Evolutionary conservation across 2,888 invertebrate genomes (phyloP), one percentile per base, ranked within the genome.

Genomic region (Ypsolopha sequella): DNA sequence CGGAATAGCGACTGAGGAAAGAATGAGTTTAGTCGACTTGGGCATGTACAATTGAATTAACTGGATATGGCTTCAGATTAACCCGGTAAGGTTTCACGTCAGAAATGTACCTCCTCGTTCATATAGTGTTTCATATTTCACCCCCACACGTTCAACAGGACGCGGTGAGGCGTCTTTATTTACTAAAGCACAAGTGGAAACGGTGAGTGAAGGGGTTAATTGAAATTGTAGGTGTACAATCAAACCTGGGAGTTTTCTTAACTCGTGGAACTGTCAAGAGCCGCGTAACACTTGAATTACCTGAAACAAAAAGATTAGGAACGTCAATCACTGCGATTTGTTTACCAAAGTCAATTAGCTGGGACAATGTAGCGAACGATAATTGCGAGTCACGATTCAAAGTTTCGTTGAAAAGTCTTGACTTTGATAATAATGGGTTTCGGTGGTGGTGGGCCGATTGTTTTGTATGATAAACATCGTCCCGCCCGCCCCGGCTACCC

Each of bases 401-500:
- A 84, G 77, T 82, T 76, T 66, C 70, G 74, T 70, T 76, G 76
- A 77, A 78, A 70, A 79, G 74, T 76, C 81, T 81, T 75, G 80
- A 80, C 76, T 82, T 75, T 75, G 79, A 80, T 79, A 82, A 84
- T 84, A 84, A 85, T 80, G 77, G 56, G 82, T 74, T 76, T 80
- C 72, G 56, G 60, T 55, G 55, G 60, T 56, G 46, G 48, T 54
- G 65, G 69, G 65, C 73, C 75, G 85, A 84, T 84, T 84, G 84
- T 82, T 82, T 81, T 76, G 76, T 76, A 82, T 82, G 82, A 85
- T 85, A 85, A 84, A 80, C 81, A 84, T 79, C 74, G 80, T 74
- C 76, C 80, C 76, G 76, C 73, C 73, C 73, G 77, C 79, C 73
- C 79, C 24, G 2, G 24, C 2, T 24, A 24, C 76, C 82, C 76